These are phyloP conservation scores for Polietes domitor DNA, from an alignment of 2,888 invertebrate species.

Conservation along the genomic window DNA sequence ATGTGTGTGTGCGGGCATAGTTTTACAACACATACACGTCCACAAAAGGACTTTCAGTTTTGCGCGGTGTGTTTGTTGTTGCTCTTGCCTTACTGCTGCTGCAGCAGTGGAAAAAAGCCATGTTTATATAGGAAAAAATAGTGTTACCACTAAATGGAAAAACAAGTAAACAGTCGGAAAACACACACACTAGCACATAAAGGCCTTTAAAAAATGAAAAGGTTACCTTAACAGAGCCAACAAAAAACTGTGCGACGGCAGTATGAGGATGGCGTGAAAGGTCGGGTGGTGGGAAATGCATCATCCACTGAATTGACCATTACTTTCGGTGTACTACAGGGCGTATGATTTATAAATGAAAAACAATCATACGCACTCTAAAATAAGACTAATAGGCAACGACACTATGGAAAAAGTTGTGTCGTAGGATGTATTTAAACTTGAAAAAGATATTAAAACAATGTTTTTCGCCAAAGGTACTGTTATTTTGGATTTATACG, in stretches of 20 bases:
- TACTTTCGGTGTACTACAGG: neutral
- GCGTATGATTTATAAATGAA: too few species aligned
- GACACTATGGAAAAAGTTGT: too few species aligned
- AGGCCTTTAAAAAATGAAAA: conserved; percentile 37
- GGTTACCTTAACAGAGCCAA: conserved; percentile 27
- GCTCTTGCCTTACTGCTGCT: conserved; percentile 27
- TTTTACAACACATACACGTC: conserved; percentile 25
- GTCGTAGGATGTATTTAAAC: too few species aligned
- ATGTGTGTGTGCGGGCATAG: conserved; percentile 54
- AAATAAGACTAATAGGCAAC: too few species aligned
- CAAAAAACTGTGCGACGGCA: neutral
- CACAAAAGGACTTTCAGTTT: conserved; percentile 20
- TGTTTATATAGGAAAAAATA: conserved; percentile 30
- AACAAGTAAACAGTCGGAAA: conserved; percentile 42
- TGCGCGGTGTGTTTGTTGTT: conserved; percentile 36
- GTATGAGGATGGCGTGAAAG: conserved; percentile 3
- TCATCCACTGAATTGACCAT: neutral
- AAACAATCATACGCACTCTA: too few species aligned
- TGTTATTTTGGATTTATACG: too few species aligned
- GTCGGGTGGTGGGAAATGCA: neutral
- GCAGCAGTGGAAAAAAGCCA: neutral
- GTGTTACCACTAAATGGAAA: conserved; percentile 57
- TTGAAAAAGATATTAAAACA: too few species aligned
- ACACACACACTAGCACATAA: conserved; percentile 34
- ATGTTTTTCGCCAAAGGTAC: too few species aligned